These are phyloP conservation scores for Nannobrachium achirus DNA, from an alignment of 2,113 vertebrate genomes.

Conservation along the genomic window DNA sequence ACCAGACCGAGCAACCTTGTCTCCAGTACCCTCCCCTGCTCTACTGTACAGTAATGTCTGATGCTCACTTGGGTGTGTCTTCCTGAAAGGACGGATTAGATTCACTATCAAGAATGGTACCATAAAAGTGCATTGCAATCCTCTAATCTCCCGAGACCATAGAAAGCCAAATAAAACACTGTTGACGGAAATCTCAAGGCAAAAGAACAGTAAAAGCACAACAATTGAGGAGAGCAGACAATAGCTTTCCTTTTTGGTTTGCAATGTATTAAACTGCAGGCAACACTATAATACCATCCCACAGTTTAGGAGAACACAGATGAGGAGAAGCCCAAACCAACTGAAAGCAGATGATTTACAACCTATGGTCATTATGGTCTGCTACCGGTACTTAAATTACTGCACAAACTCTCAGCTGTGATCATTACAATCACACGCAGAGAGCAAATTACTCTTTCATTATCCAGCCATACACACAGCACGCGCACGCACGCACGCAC, in stretches of 20 bases:
- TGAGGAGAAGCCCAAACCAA: background rate
- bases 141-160: constrained; percentile 25
- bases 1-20: background rate
- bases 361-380: background rate
- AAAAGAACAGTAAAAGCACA: background rate
- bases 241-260: background rate
- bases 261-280: background rate
- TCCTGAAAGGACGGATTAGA: constrained; percentile 42
- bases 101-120: background rate
- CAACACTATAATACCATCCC: background rate
- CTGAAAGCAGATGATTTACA: background rate
- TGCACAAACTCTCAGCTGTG: background rate
- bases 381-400: background rate
- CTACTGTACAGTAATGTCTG: constrained; percentile 2
- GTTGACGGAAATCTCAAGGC: constrained; percentile 14
- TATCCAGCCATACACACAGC: background rate
- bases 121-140: background rate
- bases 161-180: background rate
- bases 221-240: background rate
- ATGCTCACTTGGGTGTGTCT: constrained; percentile 45
- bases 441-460: constrained; percentile 13
- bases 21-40: background rate
- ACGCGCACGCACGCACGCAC: background rate
- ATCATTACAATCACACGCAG: constrained; percentile 5
- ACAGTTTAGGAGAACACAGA: background rate